Evolutionary conservation across 2,888 invertebrate genomes (phyloP), one percentile per base, ranked within the genome.

Genomic region (Chrysolina oricalcia): DNA sequence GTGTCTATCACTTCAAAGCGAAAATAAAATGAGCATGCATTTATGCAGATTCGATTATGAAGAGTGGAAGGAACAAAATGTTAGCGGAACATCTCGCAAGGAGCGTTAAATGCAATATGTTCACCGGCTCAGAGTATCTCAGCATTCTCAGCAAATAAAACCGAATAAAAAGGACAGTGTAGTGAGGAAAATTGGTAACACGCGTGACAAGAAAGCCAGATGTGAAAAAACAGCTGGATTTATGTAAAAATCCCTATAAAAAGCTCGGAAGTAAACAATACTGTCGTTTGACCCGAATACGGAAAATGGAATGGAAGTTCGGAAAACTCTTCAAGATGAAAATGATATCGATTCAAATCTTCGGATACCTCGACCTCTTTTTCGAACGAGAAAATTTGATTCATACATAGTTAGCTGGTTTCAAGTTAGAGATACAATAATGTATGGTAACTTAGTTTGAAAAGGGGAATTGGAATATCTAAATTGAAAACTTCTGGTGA

Each of bases 321-420:
- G 78, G 80, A 78, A 81, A 81, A 78, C 80, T 81, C 76, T 63
- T 65, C 78, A 76, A 78, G 67, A 80, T 82, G 79, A 81, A 81
- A 79, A 75, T 63, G 78, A 77, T 81, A 81, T 82, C 78, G 82
- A 82, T 81, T 77, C 40, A 40, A 63, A 56, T 46, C 23, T 40
- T 62, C 40, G 21, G 23, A 64, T 72, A 53, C 70, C 10, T 41
- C 56, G 64, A 68, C 68, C 59, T 43, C 21, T 66, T 70, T 70
- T 35, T 23, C 41, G 19, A 35, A 19, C 23, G 56, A 69, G 72
- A 63, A 56, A 41, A 35, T 53, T 35, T 68, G n/a, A 35, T 68
- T 41, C 40, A 53, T 50, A 35, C 8, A 35, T 35, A 8, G 35
- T 35, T 3, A 35, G 4, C 35, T 35, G 35, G 35, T 0, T 35